These are phyloP conservation scores for Leucozona laternaria DNA, from an alignment of 2,888 invertebrate species.

Conservation along the genomic window DNA sequence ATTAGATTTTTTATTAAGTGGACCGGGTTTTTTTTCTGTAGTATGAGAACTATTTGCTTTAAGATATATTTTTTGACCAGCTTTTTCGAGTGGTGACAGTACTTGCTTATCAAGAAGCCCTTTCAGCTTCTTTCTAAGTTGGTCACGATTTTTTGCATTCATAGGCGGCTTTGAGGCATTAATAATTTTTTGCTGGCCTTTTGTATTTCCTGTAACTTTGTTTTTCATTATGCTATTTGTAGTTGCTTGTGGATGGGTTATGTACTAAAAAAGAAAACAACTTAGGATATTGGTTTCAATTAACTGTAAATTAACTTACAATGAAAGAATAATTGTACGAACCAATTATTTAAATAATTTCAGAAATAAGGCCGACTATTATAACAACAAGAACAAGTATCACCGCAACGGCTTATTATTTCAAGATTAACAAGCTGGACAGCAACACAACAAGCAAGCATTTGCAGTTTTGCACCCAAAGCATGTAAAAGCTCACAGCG, in stretches of 20 bases:
- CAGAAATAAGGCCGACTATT: background rate
- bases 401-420: too few species aligned
- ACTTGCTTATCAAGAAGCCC: slow-evolving; percentile 48
- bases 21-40: background rate
- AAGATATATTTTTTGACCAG: background rate
- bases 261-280: slow-evolving; percentile 13
- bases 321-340: background rate
- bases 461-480: too few species aligned
- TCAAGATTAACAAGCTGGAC: too few species aligned
- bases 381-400: background rate
- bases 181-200: background rate
- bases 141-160: slow-evolving; percentile 37
- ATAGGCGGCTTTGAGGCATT: background rate
- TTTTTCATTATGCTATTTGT: slow-evolving; percentile 32
- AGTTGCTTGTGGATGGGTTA: background rate
- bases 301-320: background rate
- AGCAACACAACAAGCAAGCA: too few species aligned
- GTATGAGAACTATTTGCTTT: background rate
- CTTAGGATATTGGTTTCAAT: background rate
- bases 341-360: background rate
- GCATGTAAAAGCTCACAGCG: too few species aligned
- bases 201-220: background rate
- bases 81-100: background rate
- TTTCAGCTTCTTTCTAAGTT: slow-evolving; percentile 47
- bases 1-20: background rate